Evolutionary conservation across 1,140 invertebrate genomes (phyloP).

Genomic region (Hesperophylax magnus): DNA sequence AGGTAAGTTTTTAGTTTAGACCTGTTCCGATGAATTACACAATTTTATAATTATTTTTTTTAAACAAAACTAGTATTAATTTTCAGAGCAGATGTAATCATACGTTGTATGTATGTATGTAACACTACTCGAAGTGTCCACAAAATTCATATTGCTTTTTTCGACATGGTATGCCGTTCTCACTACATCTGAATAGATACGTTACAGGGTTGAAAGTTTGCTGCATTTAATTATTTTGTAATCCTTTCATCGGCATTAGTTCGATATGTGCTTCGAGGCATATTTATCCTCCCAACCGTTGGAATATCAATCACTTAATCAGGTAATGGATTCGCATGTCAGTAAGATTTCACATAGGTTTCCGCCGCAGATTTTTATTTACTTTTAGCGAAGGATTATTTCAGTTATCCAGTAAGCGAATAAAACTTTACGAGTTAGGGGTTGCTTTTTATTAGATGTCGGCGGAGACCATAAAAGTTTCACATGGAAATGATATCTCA

Average conservation of each 20-base stretch:
- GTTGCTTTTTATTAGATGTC: constrained; percentile 53
- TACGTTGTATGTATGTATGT: too few relatives aligned
- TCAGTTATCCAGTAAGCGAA: constrained; percentile 40
- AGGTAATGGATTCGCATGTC: constrained; percentile 35
- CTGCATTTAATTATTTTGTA: too few relatives aligned
- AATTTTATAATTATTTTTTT: too few relatives aligned
- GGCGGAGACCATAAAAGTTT: constrained; percentile 55
- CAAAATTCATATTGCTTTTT: too few relatives aligned
- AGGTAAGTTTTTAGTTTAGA: too few relatives aligned
- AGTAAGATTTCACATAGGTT: not conserved
- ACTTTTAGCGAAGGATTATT: constrained; percentile 44
- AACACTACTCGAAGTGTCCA: too few relatives aligned
- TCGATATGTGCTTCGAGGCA: not conserved
- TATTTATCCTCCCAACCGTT: not conserved
- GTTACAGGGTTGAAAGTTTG: too few relatives aligned
- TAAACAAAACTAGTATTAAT: too few relatives aligned
- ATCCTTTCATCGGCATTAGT: not conserved
- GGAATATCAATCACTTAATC: constrained; percentile 48
- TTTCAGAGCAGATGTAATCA: too few relatives aligned
- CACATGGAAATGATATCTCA: constrained; percentile 57
- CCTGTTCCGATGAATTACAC: too few relatives aligned
- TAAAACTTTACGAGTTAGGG: constrained; percentile 37
- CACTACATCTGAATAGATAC: too few relatives aligned
- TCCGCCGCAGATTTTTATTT: constrained; percentile 28
- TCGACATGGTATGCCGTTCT: too few relatives aligned